Conservation (phyloP, 2,113 vertebrate species). For the Centropus unirufus region DNA sequence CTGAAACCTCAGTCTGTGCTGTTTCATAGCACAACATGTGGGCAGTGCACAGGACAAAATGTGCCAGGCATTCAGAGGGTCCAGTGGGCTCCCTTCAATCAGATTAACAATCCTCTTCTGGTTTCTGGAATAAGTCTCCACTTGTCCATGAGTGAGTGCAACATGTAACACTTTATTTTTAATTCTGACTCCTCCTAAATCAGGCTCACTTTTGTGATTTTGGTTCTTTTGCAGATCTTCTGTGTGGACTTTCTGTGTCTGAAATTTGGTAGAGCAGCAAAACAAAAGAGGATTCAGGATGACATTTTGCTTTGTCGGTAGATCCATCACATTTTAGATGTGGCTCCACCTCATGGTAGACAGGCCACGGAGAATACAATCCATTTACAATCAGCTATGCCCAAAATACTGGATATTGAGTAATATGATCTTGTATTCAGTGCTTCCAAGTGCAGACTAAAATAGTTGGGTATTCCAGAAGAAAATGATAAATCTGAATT, state of each 20-base stretch:
- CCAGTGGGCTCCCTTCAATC: neutral
- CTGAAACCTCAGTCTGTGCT: neutral
- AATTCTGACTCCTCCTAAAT: slow-evolving; percentile 39
- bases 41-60: neutral
- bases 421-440: neutral
- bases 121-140: neutral
- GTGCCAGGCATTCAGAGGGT: neutral
- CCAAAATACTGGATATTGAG: neutral
- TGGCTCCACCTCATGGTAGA: neutral
- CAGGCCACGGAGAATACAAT: neutral
- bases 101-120: neutral
- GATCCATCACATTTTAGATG: slow-evolving; percentile 22
- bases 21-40: neutral
- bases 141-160: neutral
- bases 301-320: neutral
- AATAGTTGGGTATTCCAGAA: neutral
- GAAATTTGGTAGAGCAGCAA: neutral
- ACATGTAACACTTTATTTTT: slow-evolving; percentile 2
- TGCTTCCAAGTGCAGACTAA: neutral
- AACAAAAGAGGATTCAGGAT: slow-evolving; percentile 28
- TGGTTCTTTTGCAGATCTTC: neutral
- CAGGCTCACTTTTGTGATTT: neutral
- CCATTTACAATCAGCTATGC: neutral
- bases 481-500: neutral
- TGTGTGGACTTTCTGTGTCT: neutral